Evolutionary conservation across 2,888 invertebrate genomes (phyloP).

Genomic region (Cephus pulcher): DNA sequence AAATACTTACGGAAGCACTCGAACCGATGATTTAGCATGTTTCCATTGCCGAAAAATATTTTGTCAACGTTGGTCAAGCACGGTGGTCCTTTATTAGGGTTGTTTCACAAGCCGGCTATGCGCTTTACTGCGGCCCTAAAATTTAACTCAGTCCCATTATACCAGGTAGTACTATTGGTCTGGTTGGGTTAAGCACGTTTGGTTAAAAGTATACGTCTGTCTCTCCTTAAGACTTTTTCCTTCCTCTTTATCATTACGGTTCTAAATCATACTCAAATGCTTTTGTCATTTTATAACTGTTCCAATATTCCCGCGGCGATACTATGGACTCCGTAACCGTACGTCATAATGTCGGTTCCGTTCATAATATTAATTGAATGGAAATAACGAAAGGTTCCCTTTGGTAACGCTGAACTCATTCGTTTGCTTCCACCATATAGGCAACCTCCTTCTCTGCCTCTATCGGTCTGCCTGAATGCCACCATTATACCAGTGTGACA

Average conservation of each 20-base stretch:
- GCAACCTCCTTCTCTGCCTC: neutral
- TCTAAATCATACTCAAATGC: neutral
- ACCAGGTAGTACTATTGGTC: neutral
- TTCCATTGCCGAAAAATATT: slow-evolving; percentile 19
- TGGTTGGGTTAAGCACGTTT: neutral
- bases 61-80: slow-evolving; percentile 15
- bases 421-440: neutral
- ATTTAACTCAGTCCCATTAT: slow-evolving; percentile 13
- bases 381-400: neutral
- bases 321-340: neutral
- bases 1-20: neutral
- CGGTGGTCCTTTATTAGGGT: slow-evolving; percentile 8
- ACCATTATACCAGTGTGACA: neutral
- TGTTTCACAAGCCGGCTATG: slow-evolving; percentile 15
- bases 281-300: slow-evolving; percentile 2
- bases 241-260: neutral
- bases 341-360: slow-evolving; percentile 5
- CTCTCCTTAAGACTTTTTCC: neutral
- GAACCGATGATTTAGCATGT: slow-evolving; percentile 15
- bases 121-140: slow-evolving; percentile 25
- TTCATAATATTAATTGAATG: neutral
- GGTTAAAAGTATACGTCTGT: neutral
- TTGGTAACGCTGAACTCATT: neutral
- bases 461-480: neutral
- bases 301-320: neutral